phyloP scores from a whole-genome alignment of 2,113 vertebrate species.

The Tauraco erythrolophus region DNA sequence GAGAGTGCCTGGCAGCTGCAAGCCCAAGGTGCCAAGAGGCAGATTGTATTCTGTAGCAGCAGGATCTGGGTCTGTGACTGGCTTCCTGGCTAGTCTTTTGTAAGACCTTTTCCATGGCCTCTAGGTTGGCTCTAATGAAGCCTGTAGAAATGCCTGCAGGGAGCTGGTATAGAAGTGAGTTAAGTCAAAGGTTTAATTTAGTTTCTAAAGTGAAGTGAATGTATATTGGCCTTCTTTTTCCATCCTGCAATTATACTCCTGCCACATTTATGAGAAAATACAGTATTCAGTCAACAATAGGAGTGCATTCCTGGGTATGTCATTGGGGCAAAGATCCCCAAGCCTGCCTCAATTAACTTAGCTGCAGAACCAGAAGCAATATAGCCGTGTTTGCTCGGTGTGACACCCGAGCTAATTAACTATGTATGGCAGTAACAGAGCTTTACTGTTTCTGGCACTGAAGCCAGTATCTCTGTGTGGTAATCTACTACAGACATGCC shows the following conservation, averaged over 20 bases:
- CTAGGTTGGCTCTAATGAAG: constrained; percentile 57
- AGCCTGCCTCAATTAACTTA: constrained; percentile 52
- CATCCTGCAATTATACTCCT: constrained; percentile 50
- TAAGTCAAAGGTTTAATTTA: constrained; percentile 14
- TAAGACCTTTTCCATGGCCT: constrained; percentile 63
- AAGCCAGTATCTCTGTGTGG: constrained; percentile 17
- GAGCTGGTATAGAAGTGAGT: constrained; percentile 58
- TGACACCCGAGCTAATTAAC: constrained; percentile 62
- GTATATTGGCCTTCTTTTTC: constrained; percentile 56
- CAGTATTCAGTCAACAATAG: constrained; percentile 52
- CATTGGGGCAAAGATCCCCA: constrained; percentile 61
- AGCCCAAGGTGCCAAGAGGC: constrained; percentile 71
- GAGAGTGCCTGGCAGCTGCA: constrained; percentile 76
- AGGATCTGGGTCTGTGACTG: constrained; percentile 40
- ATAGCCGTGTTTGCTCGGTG: constrained; percentile 11
- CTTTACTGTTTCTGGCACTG: constrained; percentile 47
- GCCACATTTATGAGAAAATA: constrained; percentile 63
- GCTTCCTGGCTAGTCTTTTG: constrained; percentile 63
- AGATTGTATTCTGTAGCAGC: constrained; percentile 35
- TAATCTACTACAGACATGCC: constrained; percentile 2
- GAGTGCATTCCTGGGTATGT: constrained; percentile 47
- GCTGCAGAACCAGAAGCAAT: constrained; percentile 46
- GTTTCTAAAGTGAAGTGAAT: constrained; percentile 42
- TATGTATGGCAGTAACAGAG: constrained; percentile 45
- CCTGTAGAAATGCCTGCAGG: constrained; percentile 61